phyloP scores from a whole-genome alignment of 2,113 vertebrate species.

The Picathartes gymnocephalus region DNA sequence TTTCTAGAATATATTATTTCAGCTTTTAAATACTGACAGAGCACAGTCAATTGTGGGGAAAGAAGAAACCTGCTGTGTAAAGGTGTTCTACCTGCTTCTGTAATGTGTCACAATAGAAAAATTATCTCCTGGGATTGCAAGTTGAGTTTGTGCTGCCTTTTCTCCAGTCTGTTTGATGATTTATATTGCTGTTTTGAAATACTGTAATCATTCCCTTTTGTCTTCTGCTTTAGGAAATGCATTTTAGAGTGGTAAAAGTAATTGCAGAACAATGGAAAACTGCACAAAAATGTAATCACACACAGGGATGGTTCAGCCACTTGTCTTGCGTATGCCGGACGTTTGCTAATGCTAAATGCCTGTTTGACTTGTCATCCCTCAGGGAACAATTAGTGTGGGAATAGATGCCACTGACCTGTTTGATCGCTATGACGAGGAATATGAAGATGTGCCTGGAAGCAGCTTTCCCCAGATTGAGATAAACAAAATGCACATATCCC shows the following conservation, averaged over 20 bases:
- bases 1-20: background rate
- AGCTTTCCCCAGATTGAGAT: slow-evolving; percentile 92
- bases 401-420: slow-evolving; percentile 97
- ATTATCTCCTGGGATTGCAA: background rate
- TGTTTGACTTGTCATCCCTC: background rate
- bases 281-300: fast-evolving
- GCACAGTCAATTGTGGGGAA: background rate
- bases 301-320: background rate
- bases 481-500: slow-evolving; percentile 98
- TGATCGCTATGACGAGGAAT: slow-evolving; percentile 94
- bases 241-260: background rate
- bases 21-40: background rate
- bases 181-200: background rate
- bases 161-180: background rate
- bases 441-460: slow-evolving; percentile 82
- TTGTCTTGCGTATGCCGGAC: fast-evolving
- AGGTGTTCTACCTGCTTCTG: background rate
- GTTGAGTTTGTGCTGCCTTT: background rate
- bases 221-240: background rate
- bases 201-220: background rate
- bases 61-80: background rate
- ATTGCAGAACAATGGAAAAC: background rate
- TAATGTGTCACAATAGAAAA: background rate
- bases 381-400: slow-evolving; percentile 96
- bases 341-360: background rate